Evolutionary conservation across 2,888 invertebrate species (phyloP).

Genomic region (Argynnis bischoffii): DNA sequence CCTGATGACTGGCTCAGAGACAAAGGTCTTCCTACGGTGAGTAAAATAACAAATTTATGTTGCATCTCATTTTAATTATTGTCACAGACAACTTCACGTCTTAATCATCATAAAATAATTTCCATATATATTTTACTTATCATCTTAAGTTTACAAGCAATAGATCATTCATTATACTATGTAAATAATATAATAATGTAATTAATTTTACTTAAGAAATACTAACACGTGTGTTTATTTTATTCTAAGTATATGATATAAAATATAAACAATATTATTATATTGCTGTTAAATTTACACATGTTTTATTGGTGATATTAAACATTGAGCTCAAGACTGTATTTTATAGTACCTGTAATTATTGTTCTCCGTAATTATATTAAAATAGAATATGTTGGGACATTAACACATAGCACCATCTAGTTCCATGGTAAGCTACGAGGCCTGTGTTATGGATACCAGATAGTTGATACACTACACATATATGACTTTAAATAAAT

Average conservation of each 20-base stretch:
- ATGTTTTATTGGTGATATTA: constrained; percentile 15
- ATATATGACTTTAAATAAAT: too few relatives aligned
- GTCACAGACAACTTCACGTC: neutral
- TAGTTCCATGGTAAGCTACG: too few relatives aligned
- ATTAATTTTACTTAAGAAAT: constrained; percentile 4
- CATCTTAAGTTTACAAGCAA: constrained; percentile 12
- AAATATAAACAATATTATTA: constrained; percentile 9
- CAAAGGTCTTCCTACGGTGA: constrained; percentile 64
- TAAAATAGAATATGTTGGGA: neutral
- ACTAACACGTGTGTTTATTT: constrained; percentile 14
- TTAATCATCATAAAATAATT: neutral
- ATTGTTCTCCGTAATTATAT: neutral
- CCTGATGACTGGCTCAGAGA: constrained; percentile 70
- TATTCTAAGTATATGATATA: neutral
- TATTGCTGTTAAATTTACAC: neutral
- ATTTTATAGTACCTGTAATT: constrained; percentile 1
- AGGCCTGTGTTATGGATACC: too few relatives aligned
- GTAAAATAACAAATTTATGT: constrained; percentile 42
- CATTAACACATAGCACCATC: too few relatives aligned
- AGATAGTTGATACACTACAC: too few relatives aligned
- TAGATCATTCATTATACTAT: constrained; percentile 9
- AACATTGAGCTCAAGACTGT: neutral
- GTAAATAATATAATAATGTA: constrained; percentile 1
- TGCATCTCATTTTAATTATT: neutral
- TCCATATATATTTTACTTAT: neutral